phyloP scores from a whole-genome alignment of 2,888 invertebrate species.

The Parnassius smintheus region DNA sequence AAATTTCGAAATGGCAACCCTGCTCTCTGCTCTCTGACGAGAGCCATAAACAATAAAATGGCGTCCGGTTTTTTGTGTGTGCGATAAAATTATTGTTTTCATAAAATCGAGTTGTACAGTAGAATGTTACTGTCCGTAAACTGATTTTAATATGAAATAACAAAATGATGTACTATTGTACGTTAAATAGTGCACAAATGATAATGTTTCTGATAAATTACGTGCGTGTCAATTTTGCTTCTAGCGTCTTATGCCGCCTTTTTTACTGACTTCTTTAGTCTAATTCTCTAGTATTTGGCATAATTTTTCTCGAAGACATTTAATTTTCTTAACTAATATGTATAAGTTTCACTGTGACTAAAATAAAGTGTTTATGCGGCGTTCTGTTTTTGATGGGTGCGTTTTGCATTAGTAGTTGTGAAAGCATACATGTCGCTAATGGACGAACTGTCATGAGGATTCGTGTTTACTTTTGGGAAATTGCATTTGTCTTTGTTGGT shows the following conservation, averaged over 20 bases:
- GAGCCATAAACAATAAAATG: slow-evolving; percentile 79
- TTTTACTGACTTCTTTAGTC: slow-evolving; percentile 59
- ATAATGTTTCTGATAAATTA: slow-evolving; percentile 44
- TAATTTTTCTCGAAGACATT: slow-evolving; percentile 40
- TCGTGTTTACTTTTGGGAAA: slow-evolving; percentile 73
- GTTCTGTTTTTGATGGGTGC: slow-evolving; percentile 65
- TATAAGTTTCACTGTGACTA: slow-evolving; percentile 36
- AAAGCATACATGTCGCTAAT: slow-evolving; percentile 75
- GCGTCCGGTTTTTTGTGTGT: slow-evolving; percentile 80
- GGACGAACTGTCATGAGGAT: slow-evolving; percentile 76
- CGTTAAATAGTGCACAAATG: slow-evolving; percentile 38
- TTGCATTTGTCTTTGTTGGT: slow-evolving; percentile 69
- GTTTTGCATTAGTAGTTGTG: slow-evolving; percentile 74
- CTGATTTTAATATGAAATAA: slow-evolving; percentile 35
- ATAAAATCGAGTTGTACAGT: slow-evolving; percentile 47
- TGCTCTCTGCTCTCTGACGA: too few species aligned
- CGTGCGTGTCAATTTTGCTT: slow-evolving; percentile 66
- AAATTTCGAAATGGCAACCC: too few species aligned
- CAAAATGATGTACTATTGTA: slow-evolving; percentile 41
- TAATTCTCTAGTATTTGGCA: slow-evolving; percentile 50
- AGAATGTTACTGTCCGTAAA: slow-evolving; percentile 37
- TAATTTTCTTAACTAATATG: slow-evolving; percentile 42
- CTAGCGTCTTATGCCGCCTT: slow-evolving; percentile 76
- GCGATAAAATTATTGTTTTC: slow-evolving; percentile 76
- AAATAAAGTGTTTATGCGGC: slow-evolving; percentile 46